Percentiles rank a stretch among this genome's conserved stretches.
These are phyloP conservation scores for Galagoides demidoff DNA, from an alignment of 2,797 vertebrate species.

Conservation along the genomic window DNA sequence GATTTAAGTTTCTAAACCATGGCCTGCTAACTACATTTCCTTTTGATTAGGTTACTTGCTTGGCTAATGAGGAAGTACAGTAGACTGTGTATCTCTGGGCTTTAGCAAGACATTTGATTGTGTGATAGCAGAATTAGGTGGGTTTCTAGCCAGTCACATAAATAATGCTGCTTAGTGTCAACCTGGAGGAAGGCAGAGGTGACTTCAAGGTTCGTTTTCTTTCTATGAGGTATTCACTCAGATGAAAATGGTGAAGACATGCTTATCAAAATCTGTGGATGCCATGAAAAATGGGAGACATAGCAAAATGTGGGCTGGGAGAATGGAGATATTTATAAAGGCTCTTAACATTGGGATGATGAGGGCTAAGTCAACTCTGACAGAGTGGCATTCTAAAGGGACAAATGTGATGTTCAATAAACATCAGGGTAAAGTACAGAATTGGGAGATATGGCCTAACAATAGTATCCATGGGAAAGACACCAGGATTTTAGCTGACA, in stretches of 20 bases:
- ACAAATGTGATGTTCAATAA: conserved; percentile 5
- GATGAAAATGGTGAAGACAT: background rate
- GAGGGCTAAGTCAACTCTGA: background rate
- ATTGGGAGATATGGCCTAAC: background rate
- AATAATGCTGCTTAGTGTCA: background rate
- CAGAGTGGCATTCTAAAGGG: background rate
- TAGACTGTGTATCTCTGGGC: background rate
- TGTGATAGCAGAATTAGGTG: conserved; percentile 10
- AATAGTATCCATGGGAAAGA: background rate
- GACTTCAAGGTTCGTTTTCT: background rate
- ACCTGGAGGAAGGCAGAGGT: background rate
- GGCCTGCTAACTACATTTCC: conserved; percentile 53
- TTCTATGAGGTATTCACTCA: background rate
- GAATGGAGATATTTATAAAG: background rate
- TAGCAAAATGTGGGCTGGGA: background rate
- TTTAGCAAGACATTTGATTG: background rate
- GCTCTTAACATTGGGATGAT: background rate
- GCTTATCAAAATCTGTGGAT: background rate
- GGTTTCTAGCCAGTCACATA: background rate
- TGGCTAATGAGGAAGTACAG: conserved; percentile 51
- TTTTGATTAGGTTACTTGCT: conserved; percentile 56
- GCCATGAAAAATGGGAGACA: background rate
- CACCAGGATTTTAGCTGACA: conserved; percentile 8
- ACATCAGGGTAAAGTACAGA: background rate
- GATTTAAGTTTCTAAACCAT: conserved; percentile 49